phyloP scores from a whole-genome alignment of 2,113 vertebrate species.

The Eurypyga helias region DNA sequence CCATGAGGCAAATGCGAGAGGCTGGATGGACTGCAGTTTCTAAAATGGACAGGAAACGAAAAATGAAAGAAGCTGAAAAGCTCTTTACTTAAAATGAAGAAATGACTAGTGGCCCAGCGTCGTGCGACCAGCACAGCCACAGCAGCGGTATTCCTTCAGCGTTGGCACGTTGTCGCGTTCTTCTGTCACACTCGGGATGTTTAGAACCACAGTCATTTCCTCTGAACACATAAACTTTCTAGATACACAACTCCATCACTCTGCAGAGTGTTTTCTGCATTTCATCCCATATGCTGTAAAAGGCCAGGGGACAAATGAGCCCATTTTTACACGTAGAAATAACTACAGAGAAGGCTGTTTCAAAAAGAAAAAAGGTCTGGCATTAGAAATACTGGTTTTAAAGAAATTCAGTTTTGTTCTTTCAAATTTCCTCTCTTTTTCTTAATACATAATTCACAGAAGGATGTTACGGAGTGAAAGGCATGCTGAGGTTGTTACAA shows the following conservation, averaged over 20 bases:
- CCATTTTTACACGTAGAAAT: background rate
- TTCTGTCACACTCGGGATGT: background rate
- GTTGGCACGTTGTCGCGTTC: background rate
- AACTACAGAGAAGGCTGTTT: background rate
- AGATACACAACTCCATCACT: background rate
- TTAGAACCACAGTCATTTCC: background rate
- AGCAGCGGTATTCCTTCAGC: background rate
- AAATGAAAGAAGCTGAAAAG: conserved; percentile 82
- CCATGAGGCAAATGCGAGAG: conserved; percentile 85
- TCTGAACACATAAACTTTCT: background rate
- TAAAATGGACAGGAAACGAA: conserved; percentile 84
- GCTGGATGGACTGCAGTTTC: conserved; percentile 86
- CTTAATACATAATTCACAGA: background rate
- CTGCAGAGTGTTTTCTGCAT: background rate
- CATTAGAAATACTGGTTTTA: background rate
- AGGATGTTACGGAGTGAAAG: background rate
- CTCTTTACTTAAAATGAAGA: conserved; percentile 72
- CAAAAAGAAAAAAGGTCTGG: background rate
- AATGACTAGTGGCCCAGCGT: background rate
- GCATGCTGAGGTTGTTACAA: background rate
- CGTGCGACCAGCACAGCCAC: background rate
- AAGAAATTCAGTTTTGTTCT: background rate
- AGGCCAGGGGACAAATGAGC: background rate
- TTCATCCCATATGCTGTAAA: background rate
- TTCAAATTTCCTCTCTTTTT: background rate